These are phyloP conservation scores for Caenorhabditis inopinata DNA, from an alignment of 1,140 invertebrate genomes.

Conservation along the genomic window DNA sequence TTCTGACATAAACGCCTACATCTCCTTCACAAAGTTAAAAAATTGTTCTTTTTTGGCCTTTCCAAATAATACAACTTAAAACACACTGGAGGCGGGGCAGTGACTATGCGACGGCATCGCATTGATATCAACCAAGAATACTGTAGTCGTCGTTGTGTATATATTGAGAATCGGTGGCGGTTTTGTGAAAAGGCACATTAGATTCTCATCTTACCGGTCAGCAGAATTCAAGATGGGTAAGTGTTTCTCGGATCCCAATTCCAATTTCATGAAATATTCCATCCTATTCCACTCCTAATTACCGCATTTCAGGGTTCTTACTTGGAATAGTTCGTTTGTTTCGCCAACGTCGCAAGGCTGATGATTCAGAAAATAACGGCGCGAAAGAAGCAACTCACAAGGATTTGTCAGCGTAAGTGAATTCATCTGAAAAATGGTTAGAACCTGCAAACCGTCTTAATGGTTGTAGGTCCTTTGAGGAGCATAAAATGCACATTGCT, in stretches of 20 bases:
- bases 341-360: background rate
- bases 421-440: too few relatives aligned
- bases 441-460: too few relatives aligned
- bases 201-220: background rate
- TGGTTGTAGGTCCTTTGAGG: slow-evolving; percentile 34
- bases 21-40: too few relatives aligned
- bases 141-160: slow-evolving; percentile 2
- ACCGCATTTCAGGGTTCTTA: background rate
- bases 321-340: background rate
- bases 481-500: slow-evolving; percentile 38
- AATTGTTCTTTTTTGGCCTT: slow-evolving; percentile 31
- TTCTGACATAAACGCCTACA: too few relatives aligned
- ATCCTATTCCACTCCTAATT: background rate
- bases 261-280: background rate
- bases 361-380: slow-evolving; percentile 4
- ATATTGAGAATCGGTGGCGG: background rate
- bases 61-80: background rate
- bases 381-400: background rate
- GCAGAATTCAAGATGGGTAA: background rate
- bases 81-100: background rate
- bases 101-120: background rate
- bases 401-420: background rate
- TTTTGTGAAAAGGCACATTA: background rate
- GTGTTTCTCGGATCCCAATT: background rate
- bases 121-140: slow-evolving; percentile 8